Evolutionary conservation across 2,888 invertebrate genomes (phyloP).

Genomic region (Coronaproctus castanopsis): DNA sequence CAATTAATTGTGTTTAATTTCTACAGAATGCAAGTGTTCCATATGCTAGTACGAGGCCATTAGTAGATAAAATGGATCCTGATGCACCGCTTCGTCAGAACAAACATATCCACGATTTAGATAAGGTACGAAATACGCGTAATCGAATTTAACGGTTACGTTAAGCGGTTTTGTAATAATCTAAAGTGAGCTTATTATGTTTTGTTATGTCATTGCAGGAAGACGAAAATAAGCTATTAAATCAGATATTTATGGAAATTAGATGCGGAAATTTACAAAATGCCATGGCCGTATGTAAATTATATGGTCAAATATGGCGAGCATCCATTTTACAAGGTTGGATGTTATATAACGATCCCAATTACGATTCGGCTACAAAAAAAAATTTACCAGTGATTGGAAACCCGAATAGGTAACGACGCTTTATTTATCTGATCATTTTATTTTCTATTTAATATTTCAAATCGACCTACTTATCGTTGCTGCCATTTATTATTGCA

Average conservation of each 20-base stretch:
- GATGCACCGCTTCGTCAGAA: slow-evolving; percentile 69
- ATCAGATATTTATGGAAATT: slow-evolving; percentile 49
- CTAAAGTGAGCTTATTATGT: slow-evolving; percentile 5
- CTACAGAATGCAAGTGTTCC: no score
- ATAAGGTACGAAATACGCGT: slow-evolving; percentile 35
- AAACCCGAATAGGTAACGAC: slow-evolving; percentile 53
- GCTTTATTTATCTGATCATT: slow-evolving; percentile 6
- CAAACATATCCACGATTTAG: slow-evolving; percentile 61
- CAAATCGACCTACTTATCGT: neutral
- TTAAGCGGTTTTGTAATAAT: no score
- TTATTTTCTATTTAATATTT: neutral
- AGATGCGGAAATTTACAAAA: slow-evolving; percentile 69
- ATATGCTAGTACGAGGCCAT: no score
- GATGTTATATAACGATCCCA: slow-evolving; percentile 69
- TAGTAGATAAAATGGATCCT: slow-evolving; percentile 59
- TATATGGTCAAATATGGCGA: slow-evolving; percentile 78
- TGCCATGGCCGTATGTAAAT: slow-evolving; percentile 62
- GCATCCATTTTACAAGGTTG: slow-evolving; percentile 81
- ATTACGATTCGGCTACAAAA: slow-evolving; percentile 31
- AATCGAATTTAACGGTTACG: no score
- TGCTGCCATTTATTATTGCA: neutral
- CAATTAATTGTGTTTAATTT: no score
- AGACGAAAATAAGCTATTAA: slow-evolving; percentile 43
- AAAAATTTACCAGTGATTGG: slow-evolving; percentile 45
- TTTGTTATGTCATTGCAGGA: no score